phyloP scores from a whole-genome alignment of 2,888 invertebrate species.

The Eristalinus aeneus region DNA sequence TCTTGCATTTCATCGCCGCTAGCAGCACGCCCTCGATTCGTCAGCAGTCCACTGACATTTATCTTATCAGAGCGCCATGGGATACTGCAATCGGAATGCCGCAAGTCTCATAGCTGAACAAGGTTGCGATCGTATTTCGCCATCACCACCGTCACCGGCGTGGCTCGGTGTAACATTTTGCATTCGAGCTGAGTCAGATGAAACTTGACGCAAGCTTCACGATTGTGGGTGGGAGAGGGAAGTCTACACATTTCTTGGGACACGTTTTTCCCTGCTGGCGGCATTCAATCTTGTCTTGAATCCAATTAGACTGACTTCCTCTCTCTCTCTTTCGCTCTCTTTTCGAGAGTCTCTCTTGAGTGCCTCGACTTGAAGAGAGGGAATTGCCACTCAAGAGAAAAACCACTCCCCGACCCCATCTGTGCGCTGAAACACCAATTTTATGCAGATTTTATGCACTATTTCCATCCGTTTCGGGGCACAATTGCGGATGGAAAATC shows the following conservation, averaged over 20 bases:
- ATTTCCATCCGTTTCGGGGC: conserved; percentile 3
- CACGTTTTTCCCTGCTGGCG: background rate
- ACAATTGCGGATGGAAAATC: conserved; percentile 25
- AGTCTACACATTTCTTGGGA: background rate
- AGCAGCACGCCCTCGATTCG: background rate
- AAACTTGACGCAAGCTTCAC: background rate
- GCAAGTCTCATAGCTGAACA: background rate
- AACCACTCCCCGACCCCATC: background rate
- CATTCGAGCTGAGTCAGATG: background rate
- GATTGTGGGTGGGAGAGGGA: background rate
- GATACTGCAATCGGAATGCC: background rate
- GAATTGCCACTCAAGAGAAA: background rate
- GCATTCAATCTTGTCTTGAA: background rate
- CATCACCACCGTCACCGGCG: background rate
- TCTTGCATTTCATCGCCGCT: background rate
- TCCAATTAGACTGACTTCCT: background rate
- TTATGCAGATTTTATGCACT: conserved; percentile 55
- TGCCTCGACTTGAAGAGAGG: background rate
- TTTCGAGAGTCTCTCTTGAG: background rate
- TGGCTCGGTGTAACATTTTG: background rate
- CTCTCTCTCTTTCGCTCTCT: background rate
- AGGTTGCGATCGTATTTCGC: background rate
- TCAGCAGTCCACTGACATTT: background rate
- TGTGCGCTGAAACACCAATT: conserved; percentile 30
- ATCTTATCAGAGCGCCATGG: background rate